phyloP scores from a whole-genome alignment of 2,797 vertebrate genomes.

The Staurois parvus region DNA sequence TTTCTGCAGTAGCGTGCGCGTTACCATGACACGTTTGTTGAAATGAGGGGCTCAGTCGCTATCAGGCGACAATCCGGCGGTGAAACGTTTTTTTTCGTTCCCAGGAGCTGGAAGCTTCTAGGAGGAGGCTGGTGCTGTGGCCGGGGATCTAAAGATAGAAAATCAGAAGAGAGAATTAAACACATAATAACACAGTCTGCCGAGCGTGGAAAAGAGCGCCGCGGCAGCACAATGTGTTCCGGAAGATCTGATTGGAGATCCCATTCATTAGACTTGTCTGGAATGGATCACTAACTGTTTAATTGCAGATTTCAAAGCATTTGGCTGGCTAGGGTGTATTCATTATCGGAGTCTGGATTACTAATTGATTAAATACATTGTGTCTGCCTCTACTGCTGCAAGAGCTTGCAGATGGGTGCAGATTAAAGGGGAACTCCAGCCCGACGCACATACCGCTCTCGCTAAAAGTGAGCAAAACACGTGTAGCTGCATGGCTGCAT shows the following conservation, averaged over 20 bases:
- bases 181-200: not conserved
- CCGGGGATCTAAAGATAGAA: slow-evolving; percentile 26
- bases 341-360: not conserved
- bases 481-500: too few relatives aligned
- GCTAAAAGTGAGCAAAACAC: too few relatives aligned
- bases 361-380: slow-evolving; percentile 3
- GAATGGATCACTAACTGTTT: slow-evolving; percentile 5
- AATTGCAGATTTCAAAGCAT: slow-evolving; percentile 10
- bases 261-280: slow-evolving; percentile 4
- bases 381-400: not conserved
- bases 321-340: not conserved
- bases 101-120: not conserved
- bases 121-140: not conserved
- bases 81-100: too few relatives aligned
- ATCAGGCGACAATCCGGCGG: too few relatives aligned
- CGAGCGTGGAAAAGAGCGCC: not conserved
- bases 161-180: slow-evolving; percentile 16
- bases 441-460: too few relatives aligned
- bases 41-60: too few relatives aligned
- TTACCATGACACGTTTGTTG: too few relatives aligned
- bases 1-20: too few relatives aligned
- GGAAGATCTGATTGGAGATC: slow-evolving; percentile 13
- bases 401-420: not conserved
- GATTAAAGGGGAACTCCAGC: not conserved
- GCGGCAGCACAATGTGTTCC: not conserved